These are phyloP conservation scores for Zosterops pallidus DNA, from an alignment of 2,113 vertebrate genomes.

Conservation along the genomic window DNA sequence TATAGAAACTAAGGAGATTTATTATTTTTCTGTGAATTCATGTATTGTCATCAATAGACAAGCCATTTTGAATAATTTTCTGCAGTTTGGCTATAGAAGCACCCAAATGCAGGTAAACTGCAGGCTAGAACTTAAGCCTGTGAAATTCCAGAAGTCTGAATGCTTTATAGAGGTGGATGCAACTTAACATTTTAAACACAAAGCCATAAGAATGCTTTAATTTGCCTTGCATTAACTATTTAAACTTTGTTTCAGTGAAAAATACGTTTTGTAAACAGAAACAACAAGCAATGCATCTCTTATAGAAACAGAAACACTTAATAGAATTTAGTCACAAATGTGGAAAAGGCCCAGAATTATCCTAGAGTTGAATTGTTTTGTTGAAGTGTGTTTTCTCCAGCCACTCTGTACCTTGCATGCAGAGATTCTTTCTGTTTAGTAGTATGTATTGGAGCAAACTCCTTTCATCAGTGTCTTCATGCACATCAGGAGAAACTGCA, in stretches of 20 bases:
- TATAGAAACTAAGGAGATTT: not conserved
- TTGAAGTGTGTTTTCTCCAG: not conserved
- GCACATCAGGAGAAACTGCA: not conserved
- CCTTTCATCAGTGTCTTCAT: not conserved
- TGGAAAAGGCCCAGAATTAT: not conserved
- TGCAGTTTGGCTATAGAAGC: not conserved
- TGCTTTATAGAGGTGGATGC: not conserved
- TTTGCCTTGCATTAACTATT: not conserved
- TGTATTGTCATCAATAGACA: not conserved
- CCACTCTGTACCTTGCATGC: not conserved
- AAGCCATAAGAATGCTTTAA: not conserved
- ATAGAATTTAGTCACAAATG: not conserved
- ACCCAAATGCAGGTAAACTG: not conserved
- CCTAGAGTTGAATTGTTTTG: not conserved
- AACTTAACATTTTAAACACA: not conserved
- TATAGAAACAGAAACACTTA: not conserved
- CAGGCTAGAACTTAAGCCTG: not conserved
- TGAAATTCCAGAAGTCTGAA: not conserved
- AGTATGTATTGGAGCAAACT: not conserved
- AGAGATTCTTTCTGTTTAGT: not conserved
- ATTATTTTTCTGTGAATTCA: not conserved
- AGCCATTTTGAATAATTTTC: not conserved
- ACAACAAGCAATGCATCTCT: not conserved
- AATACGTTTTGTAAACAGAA: not conserved
- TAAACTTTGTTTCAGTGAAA: not conserved